A percentile compares a stretch with the other conserved stretches of the same genome.
phyloP scores from a whole-genome alignment of 37 sponge, comb jelly and placozoan species.

The Bolinopsis microptera region DNA sequence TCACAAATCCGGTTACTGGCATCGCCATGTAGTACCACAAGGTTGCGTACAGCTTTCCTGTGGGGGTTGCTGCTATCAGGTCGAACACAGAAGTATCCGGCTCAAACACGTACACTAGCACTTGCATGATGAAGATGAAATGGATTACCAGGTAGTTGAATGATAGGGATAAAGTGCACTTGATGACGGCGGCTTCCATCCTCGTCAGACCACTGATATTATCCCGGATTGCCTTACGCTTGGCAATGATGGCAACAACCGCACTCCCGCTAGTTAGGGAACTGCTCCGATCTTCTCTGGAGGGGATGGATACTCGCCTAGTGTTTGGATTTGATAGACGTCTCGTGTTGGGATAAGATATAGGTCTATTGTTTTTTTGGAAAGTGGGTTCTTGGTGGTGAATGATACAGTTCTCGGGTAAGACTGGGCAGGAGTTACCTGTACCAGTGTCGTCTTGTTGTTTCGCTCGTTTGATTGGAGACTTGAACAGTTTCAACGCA shows the following conservation, averaged over 20 bases:
- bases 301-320: background rate
- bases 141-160: constrained; percentile 15
- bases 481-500: background rate
- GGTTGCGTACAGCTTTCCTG: background rate
- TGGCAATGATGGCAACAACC: background rate
- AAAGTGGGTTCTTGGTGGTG: background rate
- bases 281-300: background rate
- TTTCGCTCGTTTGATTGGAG: constrained; percentile 12
- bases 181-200: background rate
- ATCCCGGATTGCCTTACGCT: background rate
- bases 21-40: constrained; percentile 57
- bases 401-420: background rate
- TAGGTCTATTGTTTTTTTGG: background rate
- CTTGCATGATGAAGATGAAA: constrained; percentile 31
- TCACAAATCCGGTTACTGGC: constrained; percentile 24
- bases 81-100: constrained; percentile 15
- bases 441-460: background rate
- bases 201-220: constrained; percentile 21
- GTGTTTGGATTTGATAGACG: no score
- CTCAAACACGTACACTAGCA: background rate
- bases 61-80: background rate
- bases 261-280: background rate
- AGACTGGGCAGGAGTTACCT: background rate
- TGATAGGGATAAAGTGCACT: constrained; percentile 9
- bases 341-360: background rate